A percentile compares a stretch with the other conserved stretches of the same genome.
phyloP scores from a whole-genome alignment of 2,113 vertebrate genomes.

The human (Homo sapiens) region DNA sequence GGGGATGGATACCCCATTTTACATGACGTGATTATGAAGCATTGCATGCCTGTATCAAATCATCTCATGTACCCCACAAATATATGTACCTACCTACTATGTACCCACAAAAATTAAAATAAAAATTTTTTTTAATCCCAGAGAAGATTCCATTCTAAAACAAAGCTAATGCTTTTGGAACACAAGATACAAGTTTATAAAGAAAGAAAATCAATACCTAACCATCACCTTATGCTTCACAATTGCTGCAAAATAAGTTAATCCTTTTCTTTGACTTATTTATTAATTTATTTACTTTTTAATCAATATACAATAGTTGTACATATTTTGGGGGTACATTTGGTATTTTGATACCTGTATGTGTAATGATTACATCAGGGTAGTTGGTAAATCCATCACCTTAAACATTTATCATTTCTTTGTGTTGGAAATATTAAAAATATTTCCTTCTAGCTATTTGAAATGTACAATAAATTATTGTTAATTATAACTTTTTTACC shows the following conservation, averaged over 20 bases:
- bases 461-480: neutral
- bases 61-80: too few species aligned
- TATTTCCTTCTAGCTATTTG: neutral
- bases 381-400: neutral
- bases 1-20: too few species aligned
- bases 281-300: neutral
- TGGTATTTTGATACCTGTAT: neutral
- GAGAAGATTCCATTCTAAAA: conserved; percentile 22
- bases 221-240: conserved; percentile 24
- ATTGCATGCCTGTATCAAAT: too few species aligned
- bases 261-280: neutral
- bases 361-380: neutral
- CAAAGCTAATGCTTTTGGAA: conserved; percentile 34
- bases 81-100: too few species aligned
- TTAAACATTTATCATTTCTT: neutral
- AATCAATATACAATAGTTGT: neutral
- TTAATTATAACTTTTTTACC: neutral
- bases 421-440: neutral
- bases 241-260: conserved; percentile 44
- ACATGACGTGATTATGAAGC: too few species aligned
- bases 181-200: neutral
- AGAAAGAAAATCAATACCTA: conserved; percentile 57
- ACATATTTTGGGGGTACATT: neutral
- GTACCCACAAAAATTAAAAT: too few species aligned
- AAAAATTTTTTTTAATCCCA: neutral